Evolutionary conservation across 2,888 invertebrate species (phyloP), one percentile per base, ranked within the genome.

Genomic region (Iselma pallidipennis): DNA sequence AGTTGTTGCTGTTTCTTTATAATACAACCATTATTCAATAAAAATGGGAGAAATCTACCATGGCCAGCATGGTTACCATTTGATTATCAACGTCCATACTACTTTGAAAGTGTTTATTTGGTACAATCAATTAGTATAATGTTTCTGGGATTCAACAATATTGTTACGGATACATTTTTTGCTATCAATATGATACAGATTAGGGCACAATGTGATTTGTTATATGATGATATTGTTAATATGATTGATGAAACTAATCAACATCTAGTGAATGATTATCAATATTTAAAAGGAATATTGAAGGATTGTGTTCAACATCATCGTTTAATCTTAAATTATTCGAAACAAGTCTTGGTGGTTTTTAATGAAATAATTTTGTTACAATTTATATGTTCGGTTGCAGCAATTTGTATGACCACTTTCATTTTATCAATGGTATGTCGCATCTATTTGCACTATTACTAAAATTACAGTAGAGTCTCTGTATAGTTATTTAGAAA

Each of bases 91-190:
- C n/a, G n/a, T n/a, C n/a, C n/a, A 37, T 42, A 51, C 45, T 60
- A 12, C 16, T 57, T 33, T 51, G 14, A 33, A 33, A 14, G n/a
- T n/a, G 14, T 33, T 33, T 14, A 57, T 21, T 0, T 57, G 12
- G 26, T 53, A 21, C 48, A 61, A 21, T 52, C 37, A 10, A 23
- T 12, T 9, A 48, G 56, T 21, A 52, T 61, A 1, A 42, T 49
- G n/a, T 57, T 37, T 25, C 48, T 49, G 19, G 53, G 33, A 10
- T 49, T 61, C 9, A 52, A 26, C 4, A 61, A 61, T 21, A 54
- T 57, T 12, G 42, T 49, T 54, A 23, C 53, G 14, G 61, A 61
- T n/a, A 61, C 61, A 5, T 56, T 60, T 48, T 55, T 60, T 25
- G 26, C 60, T 7, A 56, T 60, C 29, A 23, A 45, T 12, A 52